Percentiles rank a stretch among this genome's conserved stretches.
Conservation (phyloP, 1,140 invertebrate genomes). For the Apis laboriosa region DNA sequence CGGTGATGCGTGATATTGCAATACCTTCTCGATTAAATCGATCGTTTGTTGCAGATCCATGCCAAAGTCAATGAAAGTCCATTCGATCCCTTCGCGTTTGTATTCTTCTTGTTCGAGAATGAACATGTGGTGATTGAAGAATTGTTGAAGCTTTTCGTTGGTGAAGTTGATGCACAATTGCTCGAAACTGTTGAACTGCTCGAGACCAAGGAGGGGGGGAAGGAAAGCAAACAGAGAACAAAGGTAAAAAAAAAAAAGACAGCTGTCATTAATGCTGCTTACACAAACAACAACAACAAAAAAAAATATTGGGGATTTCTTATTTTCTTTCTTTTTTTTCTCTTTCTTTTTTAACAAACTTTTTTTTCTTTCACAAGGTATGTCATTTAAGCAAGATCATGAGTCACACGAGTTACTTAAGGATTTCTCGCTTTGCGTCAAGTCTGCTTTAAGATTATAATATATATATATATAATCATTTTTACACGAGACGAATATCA, state of each 20-base stretch:
- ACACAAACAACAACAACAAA: not conserved
- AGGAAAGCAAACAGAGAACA: constrained; percentile 63
- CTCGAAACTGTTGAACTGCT: constrained; percentile 81
- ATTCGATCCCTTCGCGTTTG: constrained; percentile 86
- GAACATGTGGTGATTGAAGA: constrained; percentile 90
- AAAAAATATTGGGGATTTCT: not conserved
- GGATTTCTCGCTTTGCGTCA: not conserved
- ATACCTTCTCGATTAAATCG: constrained; percentile 88
- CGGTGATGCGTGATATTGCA: constrained; percentile 11
- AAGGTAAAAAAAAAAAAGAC: constrained; percentile 72
- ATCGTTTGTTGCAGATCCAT: constrained; percentile 89
- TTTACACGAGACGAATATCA: no score
- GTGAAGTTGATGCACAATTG: constrained; percentile 88
- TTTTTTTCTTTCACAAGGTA: no score
- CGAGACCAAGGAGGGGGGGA: constrained; percentile 56
- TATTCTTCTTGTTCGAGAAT: constrained; percentile 89
- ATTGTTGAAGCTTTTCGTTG: constrained; percentile 88
- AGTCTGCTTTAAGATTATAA: not conserved
- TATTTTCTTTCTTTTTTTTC: not conserved
- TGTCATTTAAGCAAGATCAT: not conserved
- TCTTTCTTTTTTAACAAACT: not conserved
- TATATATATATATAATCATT: no score
- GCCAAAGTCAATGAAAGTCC: constrained; percentile 89
- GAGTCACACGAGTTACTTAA: not conserved
- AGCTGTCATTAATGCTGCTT: constrained; percentile 74